A percentile compares a stretch with the other conserved stretches of the same genome.
Evolutionary conservation across 2,888 invertebrate genomes (phyloP).

Genomic region (Drosophila rellima): DNA sequence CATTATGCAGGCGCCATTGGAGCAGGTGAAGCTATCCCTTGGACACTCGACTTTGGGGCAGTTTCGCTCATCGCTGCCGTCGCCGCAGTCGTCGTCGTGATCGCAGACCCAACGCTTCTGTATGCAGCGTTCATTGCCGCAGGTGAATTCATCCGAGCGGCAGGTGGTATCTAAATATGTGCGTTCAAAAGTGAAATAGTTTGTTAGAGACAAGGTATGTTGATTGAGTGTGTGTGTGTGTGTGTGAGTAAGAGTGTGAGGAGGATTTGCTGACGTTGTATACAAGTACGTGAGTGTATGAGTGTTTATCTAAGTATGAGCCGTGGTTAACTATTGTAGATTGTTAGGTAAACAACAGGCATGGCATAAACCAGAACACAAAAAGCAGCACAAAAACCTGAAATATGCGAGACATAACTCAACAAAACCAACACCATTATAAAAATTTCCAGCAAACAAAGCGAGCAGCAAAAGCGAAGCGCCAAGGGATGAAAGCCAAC

Average conservation of each 20-base stretch:
- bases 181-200: conserved; percentile 15
- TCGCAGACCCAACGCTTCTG: conserved; percentile 95
- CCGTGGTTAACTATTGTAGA: conserved; percentile 47
- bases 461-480: conserved; percentile 17
- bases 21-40: conserved; percentile 90
- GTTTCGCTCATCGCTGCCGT: conserved; percentile 92
- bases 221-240: conserved; percentile 1
- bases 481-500: conserved; percentile 32
- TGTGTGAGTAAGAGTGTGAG: background rate
- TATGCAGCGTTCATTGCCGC: conserved; percentile 95
- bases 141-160: conserved; percentile 96
- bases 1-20: conserved; percentile 91
- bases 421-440: conserved; percentile 73
- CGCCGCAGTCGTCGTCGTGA: conserved; percentile 94
- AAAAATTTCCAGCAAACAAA: conserved; percentile 58
- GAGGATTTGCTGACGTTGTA: conserved; percentile 47
- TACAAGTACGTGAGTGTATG: conserved; percentile 18
- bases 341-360: conserved; percentile 36
- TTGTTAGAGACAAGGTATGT: conserved; percentile 20
- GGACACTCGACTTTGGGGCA: conserved; percentile 91
- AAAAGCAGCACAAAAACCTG: conserved; percentile 31
- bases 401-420: conserved; percentile 60
- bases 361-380: conserved; percentile 6
- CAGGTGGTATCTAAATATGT: conserved; percentile 92
- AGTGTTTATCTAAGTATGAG: conserved; percentile 40